Evolutionary conservation across 1,140 invertebrate genomes (phyloP).

Genomic region (Amyelois transitella): DNA sequence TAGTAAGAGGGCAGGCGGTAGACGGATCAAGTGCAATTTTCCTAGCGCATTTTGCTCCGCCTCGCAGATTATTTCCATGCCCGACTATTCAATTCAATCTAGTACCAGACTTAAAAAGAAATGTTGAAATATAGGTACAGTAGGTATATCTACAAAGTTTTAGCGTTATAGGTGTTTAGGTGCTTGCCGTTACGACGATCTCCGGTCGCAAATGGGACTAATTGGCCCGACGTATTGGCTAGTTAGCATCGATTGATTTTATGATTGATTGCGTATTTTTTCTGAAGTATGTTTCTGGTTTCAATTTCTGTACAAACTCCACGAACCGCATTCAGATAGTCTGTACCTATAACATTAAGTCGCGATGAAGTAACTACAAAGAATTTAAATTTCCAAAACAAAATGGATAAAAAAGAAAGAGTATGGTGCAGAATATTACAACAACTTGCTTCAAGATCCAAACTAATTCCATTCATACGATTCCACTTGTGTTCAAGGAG

Average conservation of each 20-base stretch:
- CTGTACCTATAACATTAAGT: too few species aligned
- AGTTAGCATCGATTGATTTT: background rate
- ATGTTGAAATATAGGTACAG: background rate
- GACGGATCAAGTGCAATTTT: conserved; percentile 59
- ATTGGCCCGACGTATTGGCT: background rate
- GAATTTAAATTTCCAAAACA: too few species aligned
- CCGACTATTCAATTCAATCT: background rate
- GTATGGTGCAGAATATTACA: too few species aligned
- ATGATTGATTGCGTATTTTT: background rate
- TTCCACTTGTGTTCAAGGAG: too few species aligned
- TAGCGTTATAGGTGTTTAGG: too few species aligned
- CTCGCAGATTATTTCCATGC: conserved; percentile 5
- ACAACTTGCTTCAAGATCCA: too few species aligned
- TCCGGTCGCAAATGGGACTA: background rate
- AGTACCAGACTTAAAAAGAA: too few species aligned
- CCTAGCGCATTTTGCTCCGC: conserved; percentile 35
- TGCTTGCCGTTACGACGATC: background rate
- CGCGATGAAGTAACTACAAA: too few species aligned
- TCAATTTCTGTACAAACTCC: background rate
- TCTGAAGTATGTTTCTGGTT: too few species aligned
- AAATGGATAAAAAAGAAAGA: too few species aligned
- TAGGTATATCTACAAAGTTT: background rate
- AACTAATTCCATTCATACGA: too few species aligned
- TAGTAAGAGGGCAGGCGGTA: conserved; percentile 20
- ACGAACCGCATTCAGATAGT: background rate